phyloP scores from a whole-genome alignment of 1,140 invertebrate species.

The Colletes gigas region DNA sequence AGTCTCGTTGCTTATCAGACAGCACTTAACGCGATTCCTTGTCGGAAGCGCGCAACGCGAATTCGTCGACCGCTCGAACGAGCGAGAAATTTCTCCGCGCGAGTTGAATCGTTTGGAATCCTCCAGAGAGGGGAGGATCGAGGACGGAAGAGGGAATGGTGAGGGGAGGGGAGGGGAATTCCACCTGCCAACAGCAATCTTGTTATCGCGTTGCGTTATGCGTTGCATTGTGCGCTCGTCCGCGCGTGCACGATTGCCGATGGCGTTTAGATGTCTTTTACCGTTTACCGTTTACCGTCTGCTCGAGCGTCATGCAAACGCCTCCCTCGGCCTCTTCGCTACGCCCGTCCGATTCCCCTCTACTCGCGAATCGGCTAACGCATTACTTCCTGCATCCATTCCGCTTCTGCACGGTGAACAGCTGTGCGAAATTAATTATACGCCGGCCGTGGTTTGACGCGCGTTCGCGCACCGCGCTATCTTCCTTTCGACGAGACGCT shows the following conservation, averaged over 20 bases:
- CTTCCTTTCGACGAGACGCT: background rate
- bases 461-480: background rate
- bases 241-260: slow-evolving; percentile 38
- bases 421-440: slow-evolving; percentile 70
- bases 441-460: slow-evolving; percentile 7
- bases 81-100: background rate
- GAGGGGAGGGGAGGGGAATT: background rate
- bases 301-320: background rate
- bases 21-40: too few relatives aligned
- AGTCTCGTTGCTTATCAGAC: too few relatives aligned
- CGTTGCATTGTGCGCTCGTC: slow-evolving; percentile 5
- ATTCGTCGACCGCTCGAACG: background rate
- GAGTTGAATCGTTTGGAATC: slow-evolving; percentile 5
- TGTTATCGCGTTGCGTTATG: slow-evolving; percentile 33
- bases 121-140: too few relatives aligned
- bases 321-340: background rate
- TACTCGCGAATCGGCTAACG: slow-evolving; percentile 32
- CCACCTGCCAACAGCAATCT: slow-evolving; percentile 27
- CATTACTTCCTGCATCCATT: slow-evolving; percentile 49
- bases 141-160: too few relatives aligned
- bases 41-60: background rate
- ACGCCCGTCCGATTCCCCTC: slow-evolving; percentile 20
- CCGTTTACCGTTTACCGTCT: slow-evolving; percentile 12
- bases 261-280: slow-evolving; percentile 36
- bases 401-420: slow-evolving; percentile 56